A percentile compares a stretch with the other conserved stretches of the same genome.
Evolutionary conservation across 2,888 invertebrate species (phyloP).

Genomic region (Microctonus aethiopoides): DNA sequence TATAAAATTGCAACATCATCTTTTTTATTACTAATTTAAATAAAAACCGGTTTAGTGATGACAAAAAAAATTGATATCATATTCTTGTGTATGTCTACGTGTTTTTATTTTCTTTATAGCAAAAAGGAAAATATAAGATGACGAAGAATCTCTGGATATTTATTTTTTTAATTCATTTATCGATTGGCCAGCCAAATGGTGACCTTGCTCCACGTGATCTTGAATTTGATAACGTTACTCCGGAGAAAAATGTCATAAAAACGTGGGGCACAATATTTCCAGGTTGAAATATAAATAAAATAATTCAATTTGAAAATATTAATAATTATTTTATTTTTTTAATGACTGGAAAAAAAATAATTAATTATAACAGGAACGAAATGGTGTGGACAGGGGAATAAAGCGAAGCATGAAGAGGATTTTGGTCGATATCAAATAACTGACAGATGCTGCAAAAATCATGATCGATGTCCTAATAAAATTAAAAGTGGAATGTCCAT

Average conservation of each 20-base stretch:
- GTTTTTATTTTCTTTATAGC: background rate
- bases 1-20: background rate
- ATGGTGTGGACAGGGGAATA: constrained; percentile 30
- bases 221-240: background rate
- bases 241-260: constrained; percentile 4
- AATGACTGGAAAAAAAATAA: constrained; percentile 29
- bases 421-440: constrained; percentile 22
- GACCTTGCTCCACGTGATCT: background rate
- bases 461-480: constrained; percentile 31
- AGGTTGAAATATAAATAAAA: background rate
- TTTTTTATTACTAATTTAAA: background rate
- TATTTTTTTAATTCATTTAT: constrained; percentile 7
- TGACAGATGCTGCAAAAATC: constrained; percentile 24
- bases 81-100: background rate
- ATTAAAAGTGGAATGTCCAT: constrained; percentile 24
- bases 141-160: background rate
- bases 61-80: background rate
- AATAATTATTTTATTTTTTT: background rate
- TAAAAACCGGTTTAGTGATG: background rate
- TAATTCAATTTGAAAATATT: background rate
- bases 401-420: constrained; percentile 27
- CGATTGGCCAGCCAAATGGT: constrained; percentile 5
- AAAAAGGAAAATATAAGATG: background rate
- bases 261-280: constrained; percentile 26
- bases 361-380: constrained; percentile 19